Percentiles rank a stretch among this genome's conserved stretches.
Conservation (phyloP, 2,113 vertebrate genomes). For the Climacteris rufus region DNA sequence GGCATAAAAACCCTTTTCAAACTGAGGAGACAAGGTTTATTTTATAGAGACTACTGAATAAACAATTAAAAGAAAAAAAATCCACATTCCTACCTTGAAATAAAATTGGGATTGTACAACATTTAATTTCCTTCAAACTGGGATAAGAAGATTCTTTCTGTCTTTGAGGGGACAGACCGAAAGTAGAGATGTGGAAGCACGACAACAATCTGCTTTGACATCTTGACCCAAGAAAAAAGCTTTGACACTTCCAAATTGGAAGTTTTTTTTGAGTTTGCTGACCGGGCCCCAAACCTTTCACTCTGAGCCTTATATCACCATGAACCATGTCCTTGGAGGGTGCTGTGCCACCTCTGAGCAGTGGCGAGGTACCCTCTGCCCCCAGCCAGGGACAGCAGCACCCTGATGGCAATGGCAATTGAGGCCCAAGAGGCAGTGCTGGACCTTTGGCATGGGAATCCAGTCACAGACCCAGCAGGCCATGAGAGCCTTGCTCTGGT, state of each 20-base stretch:
- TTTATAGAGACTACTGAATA: neutral
- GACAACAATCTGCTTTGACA: neutral
- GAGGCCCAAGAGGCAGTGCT: neutral
- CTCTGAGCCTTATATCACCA: neutral
- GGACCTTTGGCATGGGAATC: neutral
- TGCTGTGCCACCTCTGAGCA: neutral
- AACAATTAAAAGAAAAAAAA: neutral
- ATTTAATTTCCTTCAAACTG: neutral
- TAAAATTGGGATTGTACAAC: neutral
- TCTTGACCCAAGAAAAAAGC: neutral
- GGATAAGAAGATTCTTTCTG: neutral
- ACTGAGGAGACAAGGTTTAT: neutral
- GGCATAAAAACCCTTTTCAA: neutral
- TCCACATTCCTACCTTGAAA: neutral
- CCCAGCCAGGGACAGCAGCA: neutral
- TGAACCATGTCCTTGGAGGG: neutral
- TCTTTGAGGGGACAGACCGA: neutral
- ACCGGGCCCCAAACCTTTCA: neutral
- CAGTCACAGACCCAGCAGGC: neutral
- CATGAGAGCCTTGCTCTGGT: neutral
- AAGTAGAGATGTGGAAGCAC: neutral
- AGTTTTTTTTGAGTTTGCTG: neutral
- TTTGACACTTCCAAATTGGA: neutral
- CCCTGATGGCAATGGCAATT: neutral
- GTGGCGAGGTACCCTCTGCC: neutral